Percentiles rank a stretch among this genome's conserved stretches.
These are phyloP conservation scores for Hyles vespertilio DNA, from an alignment of 1,140 invertebrate genomes.

Conservation along the genomic window DNA sequence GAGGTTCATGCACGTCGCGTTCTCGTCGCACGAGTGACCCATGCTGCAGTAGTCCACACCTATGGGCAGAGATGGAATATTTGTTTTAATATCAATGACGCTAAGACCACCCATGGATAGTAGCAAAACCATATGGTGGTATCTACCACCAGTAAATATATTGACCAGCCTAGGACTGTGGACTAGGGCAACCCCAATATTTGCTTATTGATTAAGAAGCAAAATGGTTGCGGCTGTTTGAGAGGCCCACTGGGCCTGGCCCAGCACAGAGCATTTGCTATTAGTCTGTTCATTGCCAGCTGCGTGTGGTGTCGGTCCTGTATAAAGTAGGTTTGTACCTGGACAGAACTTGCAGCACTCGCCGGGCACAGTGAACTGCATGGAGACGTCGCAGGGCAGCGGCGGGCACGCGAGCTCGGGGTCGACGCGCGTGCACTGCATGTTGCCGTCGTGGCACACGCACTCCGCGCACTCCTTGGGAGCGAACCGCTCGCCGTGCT, in stretches of 20 bases:
- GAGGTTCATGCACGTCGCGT: constrained; percentile 90
- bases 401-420: constrained; percentile 86
- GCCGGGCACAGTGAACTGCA: constrained; percentile 87
- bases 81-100: no score
- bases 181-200: no score
- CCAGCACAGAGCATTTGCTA: no score
- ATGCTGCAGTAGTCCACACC: constrained; percentile 92
- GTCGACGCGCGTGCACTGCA: constrained; percentile 85
- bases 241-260: no score
- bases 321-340: constrained; percentile 75
- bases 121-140: no score
- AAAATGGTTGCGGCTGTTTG: no score
- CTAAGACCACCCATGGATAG: no score
- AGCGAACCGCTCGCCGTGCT: constrained; percentile 87
- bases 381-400: constrained; percentile 84
- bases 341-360: constrained; percentile 95
- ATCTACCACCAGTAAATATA: no score
- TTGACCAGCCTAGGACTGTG: no score
- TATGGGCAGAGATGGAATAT: constrained; percentile 36
- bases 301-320: no score
- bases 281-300: no score
- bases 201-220: no score
- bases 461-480: constrained; percentile 85
- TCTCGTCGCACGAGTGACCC: constrained; percentile 88
- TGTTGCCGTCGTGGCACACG: constrained; percentile 86